Base-by-base conservation (phyloP, 2,797 vertebrate genomes). In the Anguilla megastoma region DNA sequence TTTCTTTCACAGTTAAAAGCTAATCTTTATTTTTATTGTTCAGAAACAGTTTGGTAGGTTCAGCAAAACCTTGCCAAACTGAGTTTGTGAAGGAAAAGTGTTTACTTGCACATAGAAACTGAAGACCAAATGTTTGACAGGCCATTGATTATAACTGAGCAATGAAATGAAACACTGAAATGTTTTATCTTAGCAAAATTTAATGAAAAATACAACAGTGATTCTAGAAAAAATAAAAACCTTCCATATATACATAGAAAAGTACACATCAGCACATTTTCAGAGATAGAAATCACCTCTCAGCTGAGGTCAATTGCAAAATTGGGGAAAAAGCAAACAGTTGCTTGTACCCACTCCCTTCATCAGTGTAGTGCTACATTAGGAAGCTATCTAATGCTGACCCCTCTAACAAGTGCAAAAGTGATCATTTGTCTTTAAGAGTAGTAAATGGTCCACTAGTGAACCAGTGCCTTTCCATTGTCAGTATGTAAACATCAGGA, bases 131-230 rank as follows among this genome's bases (percentile, higher is more conserved):
- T 7, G 24, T 7, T 8, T 69, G 63, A 69, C 63, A n/a, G 63
- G 63, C 63, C 63, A 27, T 16, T 66, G 6, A 66, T n/a, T 69
- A 14, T 16, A 45, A 45, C 76, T 45, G 33, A 36, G n/a, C 76
- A 48, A 6, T 24, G 21, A 24, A 45, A 80, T 82, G 12, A 82
- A 24, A 82, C 18, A 48, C 21, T 2, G 0, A 50, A 50, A 82
- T 27, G 8, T 41, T 58, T 58, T 41, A 48, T 83, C 56, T 36
- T 88, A 90, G 54, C 87, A 91, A 90, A 89, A 82, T 93, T 93
- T 92, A 92, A 91, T 92, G 89, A 83, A 83, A 90, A 92, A 92
- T 85, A 89, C 69, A 83, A 36, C 74, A n/a, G 21, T 50, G 58
- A 12, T 60, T 90, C 48, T 88, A 90, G 41, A 88, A 83, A 86